Evolutionary conservation across 2,888 invertebrate species (phyloP), one percentile per base, ranked within the genome.

Genomic region (Salticus scenicus): DNA sequence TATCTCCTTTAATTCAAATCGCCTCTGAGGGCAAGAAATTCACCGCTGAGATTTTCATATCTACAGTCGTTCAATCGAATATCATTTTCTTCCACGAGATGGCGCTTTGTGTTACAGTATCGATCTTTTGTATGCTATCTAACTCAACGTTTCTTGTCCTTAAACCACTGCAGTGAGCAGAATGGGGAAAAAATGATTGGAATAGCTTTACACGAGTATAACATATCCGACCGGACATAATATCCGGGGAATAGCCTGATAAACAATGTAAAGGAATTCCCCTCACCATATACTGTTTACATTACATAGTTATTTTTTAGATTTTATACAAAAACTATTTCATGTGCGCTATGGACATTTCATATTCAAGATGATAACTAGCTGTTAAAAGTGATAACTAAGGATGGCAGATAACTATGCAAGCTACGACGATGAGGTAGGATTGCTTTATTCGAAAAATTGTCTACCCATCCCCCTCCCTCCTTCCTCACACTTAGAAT

Each of bases 401-500:
- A 83, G 67, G 67, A 83, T 83, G 83, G 83, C 72, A 41, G 83
- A 83, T 83, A 83, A 83, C 72, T 83, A 83, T 77, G 83, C 83
- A 72, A 83, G 83, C 63, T 83, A 83, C 42, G 83, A 83, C 37
- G 83, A 83, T 37, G 83, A 83, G 83, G 83, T 83, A 77, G 66
- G 83, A 67, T 51, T 41, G 10, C 14, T 37, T 69, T 72, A 5
- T 57, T 57, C 57, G 57, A 57, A 57, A 57, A 57, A 57, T 57
- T 57, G 57, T 57, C 20, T 24, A 57, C 57, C 57, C 57, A 57
- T 24, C 20, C 57, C 17, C 24, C 57, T 24, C 57, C 12, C 24
- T 7, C 20, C 57, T 24, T 5, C 24, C 57, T 24, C 57, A 24
- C 57, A 57, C 57, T 20, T 57, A 57, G 57, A 57, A 57, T 57